Evolutionary conservation across 2,113 vertebrate species (phyloP), one percentile per base, ranked within the genome.

Genomic region (Glaucomys volans): DNA sequence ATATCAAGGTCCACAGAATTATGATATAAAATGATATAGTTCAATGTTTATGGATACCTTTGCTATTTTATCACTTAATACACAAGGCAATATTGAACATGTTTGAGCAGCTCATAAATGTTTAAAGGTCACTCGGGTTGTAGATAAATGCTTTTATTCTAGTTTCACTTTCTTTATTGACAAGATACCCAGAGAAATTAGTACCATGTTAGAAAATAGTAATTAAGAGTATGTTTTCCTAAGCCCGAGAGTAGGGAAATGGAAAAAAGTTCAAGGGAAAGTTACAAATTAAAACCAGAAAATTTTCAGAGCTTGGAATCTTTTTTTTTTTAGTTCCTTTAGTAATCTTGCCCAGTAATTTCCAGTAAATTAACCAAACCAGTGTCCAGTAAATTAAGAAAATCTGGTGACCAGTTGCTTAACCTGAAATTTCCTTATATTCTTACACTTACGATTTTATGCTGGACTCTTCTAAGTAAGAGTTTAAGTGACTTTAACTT

Each of bases 111-210:
- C 40, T 95, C 75, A 76, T 66, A 88, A 92, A 95, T 86, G 64
- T 83, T 92, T 94, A 95, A 95, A 88, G 77, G 64, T 95, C 87
- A 66, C n/a, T 22, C 81, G 64, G 47, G 40, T 50, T 74, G 17
- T 74, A 92, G 44, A 82, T 54, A 87, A 93, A 87, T 95, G 37
- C 54, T 92, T 79, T 59, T 18, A 50, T 90, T 54, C 57, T 91
- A 47, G 12, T 83, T 62, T 92, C 67, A 86, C 54, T 86, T 42
- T 86, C 47, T 80, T 94, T 87, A 90, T 83, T 90, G 84, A 86
- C 26, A 96, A 84, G 12, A 42, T 71, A 82, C 26, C 76, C 54
- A 75, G 72, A 80, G 75, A 47, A 93, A 85, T 64, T 71, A 42
- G 14, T 62, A 24, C 59, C 47, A 28, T 54, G 66, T 77, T 85